Conservation (phyloP, 2,113 vertebrate genomes). For the Ginglymostoma cirratum region DNA sequence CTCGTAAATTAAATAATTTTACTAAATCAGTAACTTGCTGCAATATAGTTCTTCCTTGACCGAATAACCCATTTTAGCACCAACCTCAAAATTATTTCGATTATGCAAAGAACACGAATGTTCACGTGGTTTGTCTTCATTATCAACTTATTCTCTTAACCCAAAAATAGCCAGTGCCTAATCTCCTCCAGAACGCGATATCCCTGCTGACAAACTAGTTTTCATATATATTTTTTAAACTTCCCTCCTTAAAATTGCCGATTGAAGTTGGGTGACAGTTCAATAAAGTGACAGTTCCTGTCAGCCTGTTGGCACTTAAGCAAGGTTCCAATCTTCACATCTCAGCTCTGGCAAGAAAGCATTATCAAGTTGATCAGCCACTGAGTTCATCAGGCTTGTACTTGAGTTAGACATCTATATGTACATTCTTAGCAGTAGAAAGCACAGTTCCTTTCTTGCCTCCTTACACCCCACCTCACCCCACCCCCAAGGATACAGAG, state of each 20-base stretch:
- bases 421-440: background rate
- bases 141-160: background rate
- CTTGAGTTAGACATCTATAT: background rate
- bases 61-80: background rate
- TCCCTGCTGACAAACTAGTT: background rate
- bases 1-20: background rate
- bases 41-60: background rate
- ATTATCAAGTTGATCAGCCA: no score
- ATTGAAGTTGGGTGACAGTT: background rate
- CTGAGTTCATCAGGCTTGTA: background rate
- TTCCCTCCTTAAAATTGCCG: background rate
- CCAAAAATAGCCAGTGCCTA: background rate
- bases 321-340: background rate
- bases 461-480: background rate
- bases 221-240: background rate
- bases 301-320: background rate
- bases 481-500: background rate
- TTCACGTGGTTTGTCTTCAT: background rate
- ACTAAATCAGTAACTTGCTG: background rate
- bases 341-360: background rate
- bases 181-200: background rate
- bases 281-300: no score
- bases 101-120: background rate
- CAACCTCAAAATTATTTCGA: background rate
- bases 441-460: background rate